Conservation (phyloP, 2,888 invertebrate species). For the Tenthredo scrophulariae region DNA sequence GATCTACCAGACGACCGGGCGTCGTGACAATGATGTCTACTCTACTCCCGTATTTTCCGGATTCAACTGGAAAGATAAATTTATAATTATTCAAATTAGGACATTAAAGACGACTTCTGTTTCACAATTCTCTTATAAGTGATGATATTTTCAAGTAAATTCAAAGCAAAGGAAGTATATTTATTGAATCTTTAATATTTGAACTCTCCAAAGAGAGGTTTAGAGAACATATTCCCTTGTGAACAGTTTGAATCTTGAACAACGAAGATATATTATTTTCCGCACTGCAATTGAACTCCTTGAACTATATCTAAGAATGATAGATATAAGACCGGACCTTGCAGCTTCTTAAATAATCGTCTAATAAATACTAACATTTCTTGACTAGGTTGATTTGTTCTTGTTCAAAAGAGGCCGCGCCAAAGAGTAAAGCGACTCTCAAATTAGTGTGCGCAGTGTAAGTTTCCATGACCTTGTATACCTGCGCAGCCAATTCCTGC, state of each 20-base stretch:
- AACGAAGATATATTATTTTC: neutral
- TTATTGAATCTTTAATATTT: neutral
- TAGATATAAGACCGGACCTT: neutral
- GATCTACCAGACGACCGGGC: slow-evolving; percentile 95
- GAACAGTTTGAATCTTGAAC: neutral
- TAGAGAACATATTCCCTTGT: neutral
- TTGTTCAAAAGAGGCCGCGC: slow-evolving; percentile 83
- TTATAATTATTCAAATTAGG: slow-evolving; percentile 63
- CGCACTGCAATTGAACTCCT: neutral
- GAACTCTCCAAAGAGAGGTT: neutral
- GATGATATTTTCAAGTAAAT: no score
- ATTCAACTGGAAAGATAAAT: slow-evolving; percentile 57
- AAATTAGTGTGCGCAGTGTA: slow-evolving; percentile 85
- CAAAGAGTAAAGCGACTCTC: slow-evolving; percentile 85
- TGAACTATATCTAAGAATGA: neutral
- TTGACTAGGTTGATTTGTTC: slow-evolving; percentile 85
- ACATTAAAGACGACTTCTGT: neutral
- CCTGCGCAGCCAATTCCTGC: slow-evolving; percentile 94
- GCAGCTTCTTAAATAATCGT: neutral
- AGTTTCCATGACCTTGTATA: slow-evolving; percentile 89
- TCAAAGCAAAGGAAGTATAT: neutral
- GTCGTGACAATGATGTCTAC: slow-evolving; percentile 95
- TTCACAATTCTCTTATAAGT: no score
- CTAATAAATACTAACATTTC: slow-evolving; percentile 62
- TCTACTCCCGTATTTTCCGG: slow-evolving; percentile 81